These are phyloP conservation scores for Dendroctonus valens DNA, from an alignment of 1,140 invertebrate species.

Conservation along the genomic window DNA sequence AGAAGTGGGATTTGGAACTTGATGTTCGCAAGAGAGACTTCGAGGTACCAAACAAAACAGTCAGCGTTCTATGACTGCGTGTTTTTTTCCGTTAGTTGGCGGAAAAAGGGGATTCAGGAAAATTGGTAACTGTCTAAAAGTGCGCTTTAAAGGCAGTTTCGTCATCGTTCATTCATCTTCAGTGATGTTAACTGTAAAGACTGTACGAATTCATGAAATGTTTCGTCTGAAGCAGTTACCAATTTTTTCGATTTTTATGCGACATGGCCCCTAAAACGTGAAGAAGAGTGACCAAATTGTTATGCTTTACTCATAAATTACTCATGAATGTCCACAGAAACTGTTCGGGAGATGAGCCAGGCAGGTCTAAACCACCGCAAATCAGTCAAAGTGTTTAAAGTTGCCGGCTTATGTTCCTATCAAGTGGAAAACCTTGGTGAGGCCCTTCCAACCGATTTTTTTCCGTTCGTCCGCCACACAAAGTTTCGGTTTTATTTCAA, in stretches of 20 bases:
- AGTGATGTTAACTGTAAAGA: constrained; percentile 5
- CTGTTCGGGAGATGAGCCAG: too few species aligned
- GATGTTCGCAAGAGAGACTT: constrained; percentile 97
- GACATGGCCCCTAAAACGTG: constrained; percentile 25
- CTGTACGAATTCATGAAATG: background rate
- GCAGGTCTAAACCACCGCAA: too few species aligned
- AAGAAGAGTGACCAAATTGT: constrained; percentile 35
- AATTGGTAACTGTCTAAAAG: constrained; percentile 27
- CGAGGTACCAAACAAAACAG: constrained; percentile 71
- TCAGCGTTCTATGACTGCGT: background rate
- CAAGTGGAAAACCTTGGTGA: too few species aligned
- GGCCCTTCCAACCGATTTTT: too few species aligned
- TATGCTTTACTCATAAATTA: constrained; percentile 10
- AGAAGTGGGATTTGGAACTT: constrained; percentile 99
- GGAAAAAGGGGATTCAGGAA: constrained; percentile 12
- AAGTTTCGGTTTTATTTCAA: too few species aligned
- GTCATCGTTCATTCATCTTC: constrained; percentile 5
- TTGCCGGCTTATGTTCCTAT: too few species aligned
- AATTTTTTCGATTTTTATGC: constrained; percentile 26
- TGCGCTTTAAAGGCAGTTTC: background rate
- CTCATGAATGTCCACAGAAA: background rate
- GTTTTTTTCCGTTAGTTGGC: background rate
- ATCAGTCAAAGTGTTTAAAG: too few species aligned
- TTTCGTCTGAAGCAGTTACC: constrained; percentile 21
- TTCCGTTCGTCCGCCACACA: too few species aligned